Percentiles rank a stretch among this genome's conserved stretches.
phyloP scores from a whole-genome alignment of 2,797 vertebrate genomes.

The Paedocypris micromegethes region DNA sequence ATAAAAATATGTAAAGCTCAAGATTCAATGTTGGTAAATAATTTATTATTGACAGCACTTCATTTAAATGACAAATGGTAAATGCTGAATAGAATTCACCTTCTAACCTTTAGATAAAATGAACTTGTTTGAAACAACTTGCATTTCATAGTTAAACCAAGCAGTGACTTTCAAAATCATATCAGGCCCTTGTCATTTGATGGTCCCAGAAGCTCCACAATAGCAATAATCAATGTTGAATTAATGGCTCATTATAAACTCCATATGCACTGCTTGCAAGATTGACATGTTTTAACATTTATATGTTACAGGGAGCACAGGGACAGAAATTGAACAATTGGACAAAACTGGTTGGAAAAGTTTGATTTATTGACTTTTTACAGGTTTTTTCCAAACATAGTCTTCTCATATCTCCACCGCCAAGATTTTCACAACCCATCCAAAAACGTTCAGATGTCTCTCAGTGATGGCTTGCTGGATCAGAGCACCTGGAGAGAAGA shows the following conservation, averaged over 20 bases:
- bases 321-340: not conserved
- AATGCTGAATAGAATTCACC: too few species aligned
- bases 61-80: not conserved
- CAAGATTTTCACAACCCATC: conserved; percentile 66
- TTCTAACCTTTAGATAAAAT: too few species aligned
- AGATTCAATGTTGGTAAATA: not conserved
- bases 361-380: conserved; percentile 62
- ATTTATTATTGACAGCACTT: not conserved
- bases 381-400: conserved; percentile 49
- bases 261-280: too few species aligned
- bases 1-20: too few species aligned
- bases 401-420: conserved; percentile 52
- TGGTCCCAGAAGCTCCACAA: too few species aligned
- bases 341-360: conserved; percentile 51
- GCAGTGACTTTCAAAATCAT: too few species aligned
- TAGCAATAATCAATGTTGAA: too few species aligned
- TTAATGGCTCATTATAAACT: too few species aligned
- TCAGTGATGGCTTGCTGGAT: conserved; percentile 61
- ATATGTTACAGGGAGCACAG: not conserved
- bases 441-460: conserved; percentile 61
- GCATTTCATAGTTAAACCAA: too few species aligned
- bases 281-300: too few species aligned
- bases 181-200: too few species aligned
- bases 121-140: too few species aligned
- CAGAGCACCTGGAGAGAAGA: conserved; percentile 49